Base-by-base conservation (phyloP, 2,113 vertebrate genomes). In the Hippocampus abdominalis region DNA sequence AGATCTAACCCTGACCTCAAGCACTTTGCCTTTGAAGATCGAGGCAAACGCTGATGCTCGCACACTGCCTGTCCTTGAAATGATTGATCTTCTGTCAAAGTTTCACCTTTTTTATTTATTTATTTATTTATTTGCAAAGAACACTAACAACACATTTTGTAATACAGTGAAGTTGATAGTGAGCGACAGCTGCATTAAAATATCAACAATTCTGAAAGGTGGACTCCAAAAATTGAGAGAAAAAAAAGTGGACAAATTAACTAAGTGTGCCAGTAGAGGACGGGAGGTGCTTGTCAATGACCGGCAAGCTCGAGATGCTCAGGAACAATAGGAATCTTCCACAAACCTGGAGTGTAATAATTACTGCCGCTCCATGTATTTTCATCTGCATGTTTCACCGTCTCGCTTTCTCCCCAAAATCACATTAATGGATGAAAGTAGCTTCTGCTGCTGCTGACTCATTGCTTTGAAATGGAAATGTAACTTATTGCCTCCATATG, bases 361-460 rank as follows among this genome's bases (percentile, higher is more conserved):
- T 86, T 68, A 77, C 74, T 81, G 64, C 48, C 64, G 69, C 68
- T 75, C 69, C 78, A 46, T 76, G 79, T 74, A 61, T 84, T 83
- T 85, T 70, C 67, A 67, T 68, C 61, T 65, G 73, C 63, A 66
- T 67, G 69, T 82, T 79, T 77, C 80, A 72, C 81, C 77, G 83
- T 88, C 86, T 87, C 64, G 42, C 78, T 87, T 83, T 80, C 76
- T 76, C 74, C 72, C 73, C 85, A 87, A 89, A 89, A 88, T 87
- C 83, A 90, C 88, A 90, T 88, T 89, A 90, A 88, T 86, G 81
- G 86, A 88, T 89, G 89, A 89, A 89, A 90, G 88, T 87, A 86
- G 85, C 89, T 89, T 84, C 88, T 87, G 83, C 86, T 76, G 81
- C 81, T 86, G 89, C 86, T 87, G 88, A 88, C 83, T 87, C 80